Conservation (phyloP, 2,888 invertebrate genomes). For the Rhingia campestris region DNA sequence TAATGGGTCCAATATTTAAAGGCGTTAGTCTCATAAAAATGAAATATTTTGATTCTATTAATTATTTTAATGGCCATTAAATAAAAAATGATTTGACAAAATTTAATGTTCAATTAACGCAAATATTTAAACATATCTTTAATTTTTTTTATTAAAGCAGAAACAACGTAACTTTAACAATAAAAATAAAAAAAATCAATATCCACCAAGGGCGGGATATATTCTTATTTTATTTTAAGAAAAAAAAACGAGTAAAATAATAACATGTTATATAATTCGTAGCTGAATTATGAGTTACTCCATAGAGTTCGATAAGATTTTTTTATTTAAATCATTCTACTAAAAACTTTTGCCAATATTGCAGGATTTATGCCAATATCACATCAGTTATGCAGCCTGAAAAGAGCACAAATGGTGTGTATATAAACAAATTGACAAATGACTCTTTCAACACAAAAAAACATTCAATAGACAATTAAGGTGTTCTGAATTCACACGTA, state of each 20-base stretch:
- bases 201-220: not conserved
- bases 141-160: too few relatives aligned
- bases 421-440: not conserved
- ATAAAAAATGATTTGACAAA: too few relatives aligned
- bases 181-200: too few relatives aligned
- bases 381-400: constrained; percentile 39
- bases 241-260: not conserved
- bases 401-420: constrained; percentile 41
- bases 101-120: too few relatives aligned
- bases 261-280: not conserved
- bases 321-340: not conserved
- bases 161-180: too few relatives aligned
- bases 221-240: constrained; percentile 1
- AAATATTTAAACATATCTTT: too few relatives aligned
- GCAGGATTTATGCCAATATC: not conserved
- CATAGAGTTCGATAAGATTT: not conserved
- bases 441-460: not conserved
- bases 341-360: constrained; percentile 29
- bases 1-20: too few relatives aligned
- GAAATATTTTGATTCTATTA: too few relatives aligned
- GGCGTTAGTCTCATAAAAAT: too few relatives aligned
- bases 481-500: too few relatives aligned
- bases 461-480: too few relatives aligned
- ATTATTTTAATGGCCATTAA: too few relatives aligned
- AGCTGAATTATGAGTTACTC: not conserved